phyloP scores from a whole-genome alignment of 2,888 invertebrate genomes.

The Caenorhabditis sp. region DNA sequence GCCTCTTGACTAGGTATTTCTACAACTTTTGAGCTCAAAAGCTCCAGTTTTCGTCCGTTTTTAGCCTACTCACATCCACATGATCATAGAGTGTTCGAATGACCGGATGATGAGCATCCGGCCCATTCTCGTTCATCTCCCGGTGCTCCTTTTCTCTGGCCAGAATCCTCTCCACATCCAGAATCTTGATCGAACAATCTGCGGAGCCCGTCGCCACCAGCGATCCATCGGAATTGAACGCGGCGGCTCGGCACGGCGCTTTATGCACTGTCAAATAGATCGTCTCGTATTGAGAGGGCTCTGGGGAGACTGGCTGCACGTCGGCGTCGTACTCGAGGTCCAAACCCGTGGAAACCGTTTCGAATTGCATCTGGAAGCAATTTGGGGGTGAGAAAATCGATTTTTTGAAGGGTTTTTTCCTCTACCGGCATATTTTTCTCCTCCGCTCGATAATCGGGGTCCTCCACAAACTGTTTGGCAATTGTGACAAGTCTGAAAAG shows the following conservation, averaged over 20 bases:
- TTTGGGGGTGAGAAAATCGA: neutral
- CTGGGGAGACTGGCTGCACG: constrained; percentile 88
- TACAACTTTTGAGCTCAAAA: too few relatives aligned
- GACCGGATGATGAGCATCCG: constrained; percentile 90
- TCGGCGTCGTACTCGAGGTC: constrained; percentile 98
- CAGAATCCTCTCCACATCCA: constrained; percentile 99
- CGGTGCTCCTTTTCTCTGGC: constrained; percentile 91
- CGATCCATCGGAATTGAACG: constrained; percentile 95
- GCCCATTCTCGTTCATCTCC: constrained; percentile 84
- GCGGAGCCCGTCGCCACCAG: constrained; percentile 98
- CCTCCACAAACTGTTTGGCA: constrained; percentile 82
- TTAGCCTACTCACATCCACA: constrained; percentile 87
- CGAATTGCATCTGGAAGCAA: constrained; percentile 70
- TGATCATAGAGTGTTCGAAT: constrained; percentile 98
- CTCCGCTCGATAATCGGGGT: constrained; percentile 77
- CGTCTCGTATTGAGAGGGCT: constrained; percentile 97
- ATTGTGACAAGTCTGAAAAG: constrained; percentile 87
- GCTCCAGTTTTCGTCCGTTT: too few relatives aligned
- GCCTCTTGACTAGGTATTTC: too few relatives aligned
- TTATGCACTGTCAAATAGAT: constrained; percentile 99
- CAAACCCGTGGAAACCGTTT: constrained; percentile 86
- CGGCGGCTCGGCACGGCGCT: constrained; percentile 93
- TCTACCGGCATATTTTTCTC: constrained; percentile 68
- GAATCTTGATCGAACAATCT: constrained; percentile 98
- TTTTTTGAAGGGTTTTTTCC: neutral